Conservation (phyloP, 1,140 invertebrate species). For the Lordiphosa stackelbergi region DNA sequence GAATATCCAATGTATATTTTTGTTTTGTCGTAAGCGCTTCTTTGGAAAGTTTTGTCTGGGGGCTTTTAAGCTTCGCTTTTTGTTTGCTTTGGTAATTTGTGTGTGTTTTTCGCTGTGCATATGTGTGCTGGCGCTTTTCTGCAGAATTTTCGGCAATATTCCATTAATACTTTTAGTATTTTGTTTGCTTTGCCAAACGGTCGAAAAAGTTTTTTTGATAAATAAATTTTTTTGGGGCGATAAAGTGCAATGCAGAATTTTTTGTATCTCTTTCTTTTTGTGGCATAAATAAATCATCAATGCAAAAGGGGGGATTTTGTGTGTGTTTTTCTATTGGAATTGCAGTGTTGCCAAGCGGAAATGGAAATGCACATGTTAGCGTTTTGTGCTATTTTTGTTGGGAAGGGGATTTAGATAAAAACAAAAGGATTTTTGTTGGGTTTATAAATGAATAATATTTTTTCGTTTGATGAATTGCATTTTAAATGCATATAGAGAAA, state of each 20-base stretch:
- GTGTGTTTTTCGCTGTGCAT: conserved; percentile 31
- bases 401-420: not conserved
- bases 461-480: conserved; percentile 8
- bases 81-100: conserved; percentile 52
- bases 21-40: conserved; percentile 24
- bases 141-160: conserved; percentile 71
- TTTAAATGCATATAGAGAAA: conserved; percentile 6
- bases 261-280: conserved; percentile 12
- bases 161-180: conserved; percentile 58
- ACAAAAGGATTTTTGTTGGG: conserved; percentile 3
- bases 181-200: conserved; percentile 56
- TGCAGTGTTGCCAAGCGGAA: conserved; percentile 43
- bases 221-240: conserved; percentile 43
- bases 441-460: conserved; percentile 1
- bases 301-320: conserved; percentile 39
- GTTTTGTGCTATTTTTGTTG: conserved; percentile 14
- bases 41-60: conserved; percentile 53
- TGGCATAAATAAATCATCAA: conserved; percentile 69
- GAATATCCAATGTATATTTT: conserved; percentile 4
- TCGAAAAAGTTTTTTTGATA: conserved; percentile 42
- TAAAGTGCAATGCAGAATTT: conserved; percentile 59
- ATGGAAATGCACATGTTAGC: conserved; percentile 51
- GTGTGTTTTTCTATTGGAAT: conserved; percentile 15
- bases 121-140: conserved; percentile 49
- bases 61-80: conserved; percentile 44